Evolutionary conservation across 2,888 invertebrate species (phyloP).

Genomic region (Apocheima hispidaria): DNA sequence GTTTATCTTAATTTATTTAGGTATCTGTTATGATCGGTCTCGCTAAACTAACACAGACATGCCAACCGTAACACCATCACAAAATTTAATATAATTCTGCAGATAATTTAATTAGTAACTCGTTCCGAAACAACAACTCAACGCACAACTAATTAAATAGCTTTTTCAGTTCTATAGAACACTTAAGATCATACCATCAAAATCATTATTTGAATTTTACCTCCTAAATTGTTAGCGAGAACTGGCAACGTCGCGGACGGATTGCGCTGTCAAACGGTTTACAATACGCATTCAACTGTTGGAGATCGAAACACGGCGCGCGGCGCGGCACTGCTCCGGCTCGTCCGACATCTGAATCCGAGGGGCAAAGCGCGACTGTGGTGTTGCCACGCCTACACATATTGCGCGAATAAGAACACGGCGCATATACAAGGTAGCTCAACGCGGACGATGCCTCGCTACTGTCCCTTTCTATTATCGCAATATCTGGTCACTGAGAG

Average conservation of each 20-base stretch:
- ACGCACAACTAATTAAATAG: constrained; percentile 3
- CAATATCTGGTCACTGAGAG: constrained; percentile 35
- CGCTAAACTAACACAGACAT: neutral
- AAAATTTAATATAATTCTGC: neutral
- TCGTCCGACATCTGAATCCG: constrained; percentile 74
- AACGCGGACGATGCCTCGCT: constrained; percentile 44
- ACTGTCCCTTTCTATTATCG: constrained; percentile 51
- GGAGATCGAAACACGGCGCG: constrained; percentile 73
- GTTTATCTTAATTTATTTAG: too few relatives aligned
- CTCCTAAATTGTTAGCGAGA: constrained; percentile 70
- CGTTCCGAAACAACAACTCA: neutral
- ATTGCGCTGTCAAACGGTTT: constrained; percentile 72
- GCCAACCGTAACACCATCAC: constrained; percentile 9
- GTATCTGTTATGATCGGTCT: neutral
- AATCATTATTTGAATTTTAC: constrained; percentile 68
- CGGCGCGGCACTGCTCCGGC: constrained; percentile 74
- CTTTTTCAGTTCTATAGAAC: constrained; percentile 30
- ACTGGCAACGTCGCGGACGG: constrained; percentile 74
- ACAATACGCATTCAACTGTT: constrained; percentile 83
- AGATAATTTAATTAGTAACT: neutral
- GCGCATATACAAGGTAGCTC: constrained; percentile 53
- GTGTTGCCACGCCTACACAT: constrained; percentile 72
- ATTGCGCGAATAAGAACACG: constrained; percentile 62
- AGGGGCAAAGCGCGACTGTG: constrained; percentile 61
- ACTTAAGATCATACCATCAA: constrained; percentile 39